These are phyloP conservation scores for Zaprionus bogoriensis DNA, from an alignment of 2,888 invertebrate genomes.

Conservation along the genomic window DNA sequence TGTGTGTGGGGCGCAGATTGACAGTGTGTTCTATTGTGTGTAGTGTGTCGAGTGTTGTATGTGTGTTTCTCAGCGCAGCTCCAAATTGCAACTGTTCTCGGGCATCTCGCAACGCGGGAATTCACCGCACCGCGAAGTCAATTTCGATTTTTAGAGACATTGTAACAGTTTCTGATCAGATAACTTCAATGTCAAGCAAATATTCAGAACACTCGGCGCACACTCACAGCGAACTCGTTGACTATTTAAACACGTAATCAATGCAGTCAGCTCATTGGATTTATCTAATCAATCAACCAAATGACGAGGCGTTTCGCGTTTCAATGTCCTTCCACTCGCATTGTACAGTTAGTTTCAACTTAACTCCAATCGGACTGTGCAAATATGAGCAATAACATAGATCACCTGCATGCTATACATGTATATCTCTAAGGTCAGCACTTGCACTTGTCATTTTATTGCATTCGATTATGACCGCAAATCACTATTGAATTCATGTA, in stretches of 20 bases:
- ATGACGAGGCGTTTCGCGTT: conserved; percentile 54
- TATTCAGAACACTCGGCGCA: conserved; percentile 23
- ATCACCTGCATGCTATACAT: conserved; percentile 9
- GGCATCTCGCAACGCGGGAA: conserved; percentile 7
- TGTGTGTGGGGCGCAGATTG: neutral
- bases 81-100: conserved; percentile 51
- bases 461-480: conserved; percentile 58
- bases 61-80: conserved; percentile 33
- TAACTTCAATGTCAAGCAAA: conserved; percentile 54
- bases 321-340: conserved; percentile 67
- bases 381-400: conserved; percentile 35
- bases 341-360: conserved; percentile 56
- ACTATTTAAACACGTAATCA: conserved; percentile 32
- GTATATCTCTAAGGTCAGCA: conserved; percentile 54
- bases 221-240: conserved; percentile 51
- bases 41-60: neutral
- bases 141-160: conserved; percentile 47
- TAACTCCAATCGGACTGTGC: conserved; percentile 31
- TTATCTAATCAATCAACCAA: conserved; percentile 65
- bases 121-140: conserved; percentile 7
- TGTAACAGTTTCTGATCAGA: conserved; percentile 55
- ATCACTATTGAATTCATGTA: conserved; percentile 60
- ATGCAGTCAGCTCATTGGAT: conserved; percentile 23
- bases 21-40: neutral
- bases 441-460: conserved; percentile 56